Evolutionary conservation across 2,797 vertebrate species (phyloP).

Genomic region (Myotis pilosus): DNA sequence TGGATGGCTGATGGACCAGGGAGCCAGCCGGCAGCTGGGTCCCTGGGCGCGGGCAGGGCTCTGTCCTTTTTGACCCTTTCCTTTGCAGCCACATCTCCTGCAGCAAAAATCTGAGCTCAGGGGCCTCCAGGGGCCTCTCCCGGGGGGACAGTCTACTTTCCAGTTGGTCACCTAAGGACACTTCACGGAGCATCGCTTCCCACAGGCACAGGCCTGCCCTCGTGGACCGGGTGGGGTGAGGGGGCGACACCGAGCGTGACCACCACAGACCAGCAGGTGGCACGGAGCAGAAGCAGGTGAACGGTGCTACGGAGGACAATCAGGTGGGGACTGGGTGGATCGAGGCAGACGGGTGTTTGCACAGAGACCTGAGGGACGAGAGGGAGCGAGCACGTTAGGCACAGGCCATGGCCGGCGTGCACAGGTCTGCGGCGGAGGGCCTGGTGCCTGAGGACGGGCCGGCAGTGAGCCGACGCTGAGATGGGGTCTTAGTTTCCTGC

Average conservation of each 20-base stretch:
- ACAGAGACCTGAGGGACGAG: fast-evolving
- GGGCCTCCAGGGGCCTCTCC: fast-evolving
- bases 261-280: fast-evolving
- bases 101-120: fast-evolving
- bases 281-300: fast-evolving
- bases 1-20: fast-evolving
- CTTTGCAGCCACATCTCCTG: fast-evolving
- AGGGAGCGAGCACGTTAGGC: neutral
- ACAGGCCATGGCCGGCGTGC: neutral
- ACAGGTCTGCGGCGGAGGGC: neutral
- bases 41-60: fast-evolving
- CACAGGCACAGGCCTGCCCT: fast-evolving
- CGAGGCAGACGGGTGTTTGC: fast-evolving
- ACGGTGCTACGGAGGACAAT: fast-evolving
- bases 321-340: fast-evolving
- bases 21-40: fast-evolving
- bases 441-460: fast-evolving
- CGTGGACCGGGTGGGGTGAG: fast-evolving
- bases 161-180: fast-evolving
- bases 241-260: fast-evolving
- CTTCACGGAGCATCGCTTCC: fast-evolving
- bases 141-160: fast-evolving
- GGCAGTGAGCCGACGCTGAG: fast-evolving
- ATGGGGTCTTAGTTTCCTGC: fast-evolving
- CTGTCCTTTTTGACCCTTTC: neutral